Conservation (phyloP, 2,113 vertebrate species). For the Chlamydotis undulata region DNA sequence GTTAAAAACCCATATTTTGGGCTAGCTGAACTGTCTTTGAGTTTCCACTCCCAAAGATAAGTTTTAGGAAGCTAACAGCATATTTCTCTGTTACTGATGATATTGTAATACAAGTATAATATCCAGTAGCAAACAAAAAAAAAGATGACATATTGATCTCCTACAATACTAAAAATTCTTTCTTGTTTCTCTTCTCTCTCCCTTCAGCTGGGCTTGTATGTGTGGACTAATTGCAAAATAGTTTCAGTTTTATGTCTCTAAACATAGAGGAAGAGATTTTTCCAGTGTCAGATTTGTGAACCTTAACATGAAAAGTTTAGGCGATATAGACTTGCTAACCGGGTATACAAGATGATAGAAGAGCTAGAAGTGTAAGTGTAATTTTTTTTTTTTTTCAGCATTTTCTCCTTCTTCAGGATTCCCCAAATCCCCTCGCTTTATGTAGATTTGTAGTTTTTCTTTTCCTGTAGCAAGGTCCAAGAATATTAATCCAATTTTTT, state of each 20-base stretch:
- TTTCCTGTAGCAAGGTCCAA: not conserved
- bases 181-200: not conserved
- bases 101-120: not conserved
- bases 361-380: not conserved
- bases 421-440: not conserved
- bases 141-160: not conserved
- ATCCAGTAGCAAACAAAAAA: not conserved
- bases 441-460: not conserved
- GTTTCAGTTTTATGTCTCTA: not conserved
- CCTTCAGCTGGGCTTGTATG: not conserved
- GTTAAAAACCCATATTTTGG: not conserved
- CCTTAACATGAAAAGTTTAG: not conserved
- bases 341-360: not conserved
- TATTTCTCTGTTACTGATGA: not conserved
- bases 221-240: not conserved
- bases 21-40: not conserved
- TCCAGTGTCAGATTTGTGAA: not conserved
- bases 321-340: not conserved
- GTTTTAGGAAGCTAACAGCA: not conserved
- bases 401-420: not conserved
- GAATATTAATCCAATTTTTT: not conserved
- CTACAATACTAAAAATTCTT: not conserved
- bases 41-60: not conserved
- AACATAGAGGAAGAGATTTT: not conserved
- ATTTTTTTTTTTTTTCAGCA: not conserved